These are phyloP conservation scores for Rapana venosa DNA, from an alignment of 2,888 invertebrate species.

Conservation along the genomic window DNA sequence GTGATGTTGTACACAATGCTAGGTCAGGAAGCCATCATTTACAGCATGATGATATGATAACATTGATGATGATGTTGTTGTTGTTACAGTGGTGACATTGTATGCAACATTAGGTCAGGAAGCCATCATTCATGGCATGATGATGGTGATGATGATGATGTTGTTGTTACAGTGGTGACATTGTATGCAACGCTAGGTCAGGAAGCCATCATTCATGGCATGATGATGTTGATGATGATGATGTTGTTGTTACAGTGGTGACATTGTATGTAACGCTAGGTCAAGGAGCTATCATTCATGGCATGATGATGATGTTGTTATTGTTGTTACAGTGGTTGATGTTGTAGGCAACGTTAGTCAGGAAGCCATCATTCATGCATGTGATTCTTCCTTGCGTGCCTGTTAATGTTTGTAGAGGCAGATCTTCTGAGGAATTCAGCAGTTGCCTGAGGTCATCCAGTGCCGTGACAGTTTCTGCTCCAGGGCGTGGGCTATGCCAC, in stretches of 20 bases:
- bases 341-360: too few relatives aligned
- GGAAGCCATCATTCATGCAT: too few relatives aligned
- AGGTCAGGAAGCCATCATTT: slow-evolving; percentile 92
- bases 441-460: background rate
- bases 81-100: slow-evolving; percentile 89
- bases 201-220: slow-evolving; percentile 92
- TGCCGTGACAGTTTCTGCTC: too few relatives aligned
- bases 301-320: background rate
- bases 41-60: slow-evolving; percentile 81
- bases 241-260: background rate
- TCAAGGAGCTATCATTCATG: too few relatives aligned
- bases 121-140: slow-evolving; percentile 93
- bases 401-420: too few relatives aligned
- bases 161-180: slow-evolving; percentile 87
- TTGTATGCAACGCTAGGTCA: slow-evolving; percentile 98
- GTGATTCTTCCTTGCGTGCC: too few relatives aligned
- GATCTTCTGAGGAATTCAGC: too few relatives aligned
- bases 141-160: slow-evolving; percentile 79
- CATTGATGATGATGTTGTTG: slow-evolving; percentile 43
- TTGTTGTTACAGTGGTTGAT: background rate
- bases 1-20: slow-evolving; percentile 96
- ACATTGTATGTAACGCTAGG: background rate
- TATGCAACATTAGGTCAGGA: slow-evolving; percentile 95
- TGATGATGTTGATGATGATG: slow-evolving; percentile 75
- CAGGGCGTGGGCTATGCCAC: too few relatives aligned